Evolutionary conservation across 2,797 vertebrate genomes (phyloP).

Genomic region (Hyperoplus lanceolatus): DNA sequence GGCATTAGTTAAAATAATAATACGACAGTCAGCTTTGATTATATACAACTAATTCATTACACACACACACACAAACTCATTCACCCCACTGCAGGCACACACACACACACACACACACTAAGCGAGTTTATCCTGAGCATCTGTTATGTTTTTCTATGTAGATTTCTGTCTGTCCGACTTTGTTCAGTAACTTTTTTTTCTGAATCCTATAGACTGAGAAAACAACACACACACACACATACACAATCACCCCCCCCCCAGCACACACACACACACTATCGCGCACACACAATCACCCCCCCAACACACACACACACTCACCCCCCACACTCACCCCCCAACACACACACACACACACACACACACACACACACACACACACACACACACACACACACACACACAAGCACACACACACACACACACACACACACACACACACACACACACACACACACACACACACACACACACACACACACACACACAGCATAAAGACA

Average conservation of each 20-base stretch:
- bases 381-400: constrained; percentile 13
- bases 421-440: no score
- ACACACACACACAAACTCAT: background rate
- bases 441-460: constrained; percentile 12
- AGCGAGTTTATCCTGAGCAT: background rate
- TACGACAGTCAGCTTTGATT: constrained; percentile 15
- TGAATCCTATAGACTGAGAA: background rate
- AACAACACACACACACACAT: background rate
- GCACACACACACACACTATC: constrained; percentile 10
- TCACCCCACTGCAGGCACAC: background rate
- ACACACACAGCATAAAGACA: constrained; percentile 7
- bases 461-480: constrained; percentile 2
- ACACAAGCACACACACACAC: no score
- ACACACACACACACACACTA: background rate
- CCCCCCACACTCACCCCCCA: background rate
- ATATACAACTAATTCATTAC: constrained; percentile 3
- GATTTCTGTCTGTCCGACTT: background rate
- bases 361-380: constrained; percentile 20
- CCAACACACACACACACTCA: background rate
- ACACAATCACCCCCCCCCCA: background rate
- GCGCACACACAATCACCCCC: background rate
- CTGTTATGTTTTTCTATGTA: constrained; percentile 9
- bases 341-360: background rate
- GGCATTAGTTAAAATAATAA: constrained; percentile 3
- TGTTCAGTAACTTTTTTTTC: constrained; percentile 26